phyloP scores from a whole-genome alignment of 2,113 vertebrate species.

The Rhegmatorhina hoffmannsi region DNA sequence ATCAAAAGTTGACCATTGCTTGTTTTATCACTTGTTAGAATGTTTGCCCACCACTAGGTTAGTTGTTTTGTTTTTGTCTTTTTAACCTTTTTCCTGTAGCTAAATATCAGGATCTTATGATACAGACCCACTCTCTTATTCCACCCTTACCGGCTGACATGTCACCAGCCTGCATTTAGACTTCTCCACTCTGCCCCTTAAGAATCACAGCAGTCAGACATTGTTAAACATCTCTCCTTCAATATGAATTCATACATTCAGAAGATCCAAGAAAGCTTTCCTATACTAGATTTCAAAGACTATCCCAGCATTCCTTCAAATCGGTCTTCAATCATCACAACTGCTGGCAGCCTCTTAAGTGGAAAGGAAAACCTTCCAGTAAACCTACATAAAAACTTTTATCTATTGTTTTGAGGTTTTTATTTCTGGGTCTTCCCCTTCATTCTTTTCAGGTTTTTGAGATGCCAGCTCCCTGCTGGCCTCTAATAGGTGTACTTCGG shows the following conservation, averaged over 20 bases:
- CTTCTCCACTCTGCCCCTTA: not conserved
- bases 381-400: not conserved
- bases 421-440: not conserved
- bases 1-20: not conserved
- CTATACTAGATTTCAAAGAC: not conserved
- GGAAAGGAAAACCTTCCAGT: not conserved
- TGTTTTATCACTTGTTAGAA: not conserved
- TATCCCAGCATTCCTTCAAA: not conserved
- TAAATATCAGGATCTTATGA: not conserved
- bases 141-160: not conserved
- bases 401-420: not conserved
- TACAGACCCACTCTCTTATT: not conserved
- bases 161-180: not conserved
- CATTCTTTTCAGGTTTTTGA: not conserved
- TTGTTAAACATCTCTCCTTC: not conserved
- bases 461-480: not conserved
- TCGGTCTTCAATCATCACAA: not conserved
- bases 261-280: not conserved
- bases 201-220: not conserved
- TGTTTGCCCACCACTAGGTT: not conserved
- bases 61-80: not conserved
- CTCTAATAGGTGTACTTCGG: not conserved
- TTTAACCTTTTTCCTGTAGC: not conserved
- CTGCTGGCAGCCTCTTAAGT: not conserved
- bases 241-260: not conserved